Percentiles rank a stretch among this genome's conserved stretches.
These are phyloP conservation scores for Rhinatrema bivittatum DNA, from an alignment of 2,797 vertebrate species.

Conservation along the genomic window DNA sequence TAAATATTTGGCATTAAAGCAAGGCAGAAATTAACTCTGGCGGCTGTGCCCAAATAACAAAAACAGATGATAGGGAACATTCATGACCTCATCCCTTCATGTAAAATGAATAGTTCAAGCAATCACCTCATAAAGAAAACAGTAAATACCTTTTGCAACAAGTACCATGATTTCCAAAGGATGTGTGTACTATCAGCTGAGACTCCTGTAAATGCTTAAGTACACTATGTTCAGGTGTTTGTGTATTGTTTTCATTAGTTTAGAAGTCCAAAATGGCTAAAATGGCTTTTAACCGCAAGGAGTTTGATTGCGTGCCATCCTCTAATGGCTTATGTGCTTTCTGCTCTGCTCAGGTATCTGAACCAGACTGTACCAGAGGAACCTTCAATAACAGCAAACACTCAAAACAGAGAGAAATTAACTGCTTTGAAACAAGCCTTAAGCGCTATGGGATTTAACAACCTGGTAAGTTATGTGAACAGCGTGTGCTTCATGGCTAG, in stretches of 20 bases:
- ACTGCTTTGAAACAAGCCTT: slow-evolving; percentile 73
- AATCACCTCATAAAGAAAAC: background rate
- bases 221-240: background rate
- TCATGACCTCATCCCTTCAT: background rate
- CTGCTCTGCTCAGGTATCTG: slow-evolving; percentile 63
- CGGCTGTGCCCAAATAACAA: background rate
- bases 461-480: slow-evolving; percentile 62
- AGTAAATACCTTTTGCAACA: background rate
- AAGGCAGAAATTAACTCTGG: background rate
- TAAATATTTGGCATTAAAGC: background rate
- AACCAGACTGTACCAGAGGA: slow-evolving; percentile 49
- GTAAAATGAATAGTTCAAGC: background rate
- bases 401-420: slow-evolving; percentile 74
- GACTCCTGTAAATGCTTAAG: background rate
- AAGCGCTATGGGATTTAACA: slow-evolving; percentile 74
- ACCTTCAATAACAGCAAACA: slow-evolving; percentile 40
- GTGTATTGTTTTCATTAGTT: background rate
- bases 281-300: background rate
- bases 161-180: background rate
- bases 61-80: background rate
- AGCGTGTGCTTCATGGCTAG: slow-evolving; percentile 2
- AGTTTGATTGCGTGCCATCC: background rate
- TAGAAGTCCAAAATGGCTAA: background rate
- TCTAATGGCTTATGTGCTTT: background rate
- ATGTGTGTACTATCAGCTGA: background rate